Base-by-base conservation (phyloP, 1,140 invertebrate species). In the Zaprionus africanus region DNA sequence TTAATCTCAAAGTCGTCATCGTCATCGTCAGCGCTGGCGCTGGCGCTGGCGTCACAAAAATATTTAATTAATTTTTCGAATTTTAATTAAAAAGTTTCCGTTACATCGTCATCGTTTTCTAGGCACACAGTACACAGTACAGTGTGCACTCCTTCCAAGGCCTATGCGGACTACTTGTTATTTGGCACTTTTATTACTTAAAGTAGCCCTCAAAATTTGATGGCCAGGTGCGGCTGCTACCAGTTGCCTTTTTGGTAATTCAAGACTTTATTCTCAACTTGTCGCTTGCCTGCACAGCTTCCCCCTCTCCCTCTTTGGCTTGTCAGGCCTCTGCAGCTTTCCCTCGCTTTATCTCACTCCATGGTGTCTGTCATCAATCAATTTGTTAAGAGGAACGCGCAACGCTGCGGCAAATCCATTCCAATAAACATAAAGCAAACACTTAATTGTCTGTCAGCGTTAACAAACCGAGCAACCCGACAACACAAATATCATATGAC, bases 1-100 rank as follows among this genome's bases (percentile, higher is more conserved):
- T 90, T 90, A 88, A 88, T 88, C 84, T 88, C 78, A 84, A 88
- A 88, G 85, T 88, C 84, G 85, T 88, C 84, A 90, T 88, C 84
- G 81, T 88, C 84, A 80, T 67, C 73, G 68, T 58, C 73, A 53
- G 57, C 77, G 41, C 28, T 58, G 22, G 22, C 22, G 22, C 22
- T 22, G 22, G 22, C 54, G 67, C 78, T 76, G 63, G 69, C 82
- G 83, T 88, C 84, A 87, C 81, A 90, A 90, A 88, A 88, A 90
- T 88, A 88, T 88, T 88, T 88, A 88, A 88, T 88, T 88, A 88
- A 88, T 88, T 88, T 88, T 90, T 90, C 85, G 85, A 88, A 88
- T 88, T 88, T 88, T 88, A 88, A 88, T 88, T 88, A 88, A 88
- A 88, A 87, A 88, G 85, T 88, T 88, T 88, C 78, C 84, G 77